Conservation (phyloP, 2,113 vertebrate species). For the Sinosuthora webbiana region DNA sequence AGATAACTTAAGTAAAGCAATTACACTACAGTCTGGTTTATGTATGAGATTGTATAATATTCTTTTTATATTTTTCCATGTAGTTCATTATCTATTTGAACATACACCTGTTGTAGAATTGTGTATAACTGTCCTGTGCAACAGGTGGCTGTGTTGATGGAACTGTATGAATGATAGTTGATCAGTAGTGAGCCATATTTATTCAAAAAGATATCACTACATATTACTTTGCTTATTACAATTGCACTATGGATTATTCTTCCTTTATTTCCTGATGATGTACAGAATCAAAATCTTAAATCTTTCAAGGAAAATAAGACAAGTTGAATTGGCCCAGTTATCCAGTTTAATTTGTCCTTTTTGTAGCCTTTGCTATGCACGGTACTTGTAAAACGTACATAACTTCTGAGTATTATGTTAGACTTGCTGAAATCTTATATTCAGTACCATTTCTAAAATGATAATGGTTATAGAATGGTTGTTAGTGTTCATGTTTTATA, state of each 20-base stretch:
- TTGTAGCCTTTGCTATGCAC: conserved; percentile 71
- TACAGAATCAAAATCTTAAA: conserved; percentile 70
- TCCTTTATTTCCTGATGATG: conserved; percentile 62
- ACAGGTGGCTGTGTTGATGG: conserved; percentile 44
- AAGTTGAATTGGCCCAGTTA: conserved; percentile 67
- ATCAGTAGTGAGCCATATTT: conserved; percentile 75
- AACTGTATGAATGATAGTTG: conserved; percentile 37
- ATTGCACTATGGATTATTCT: conserved; percentile 75
- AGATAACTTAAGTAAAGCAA: conserved; percentile 50
- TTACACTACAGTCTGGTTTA: conserved; percentile 39
- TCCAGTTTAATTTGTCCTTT: conserved; percentile 63
- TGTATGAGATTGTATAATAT: conserved; percentile 53
- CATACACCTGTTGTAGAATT: conserved; percentile 44
- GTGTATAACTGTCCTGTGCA: conserved; percentile 52
- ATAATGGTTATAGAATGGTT: conserved; percentile 37
- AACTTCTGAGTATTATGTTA: conserved; percentile 59
- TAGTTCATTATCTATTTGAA: conserved; percentile 42
- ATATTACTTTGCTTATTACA: conserved; percentile 68
- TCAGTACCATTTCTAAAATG: conserved; percentile 64
- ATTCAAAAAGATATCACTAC: conserved; percentile 66
- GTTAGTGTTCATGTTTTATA: conserved; percentile 63
- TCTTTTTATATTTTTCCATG: conserved; percentile 54
- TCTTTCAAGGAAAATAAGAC: conserved; percentile 59
- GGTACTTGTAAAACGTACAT: conserved; percentile 61
- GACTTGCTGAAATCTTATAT: conserved; percentile 48